These are phyloP conservation scores for Asteroscopus sphinx DNA, from an alignment of 2,888 invertebrate genomes.

Conservation along the genomic window DNA sequence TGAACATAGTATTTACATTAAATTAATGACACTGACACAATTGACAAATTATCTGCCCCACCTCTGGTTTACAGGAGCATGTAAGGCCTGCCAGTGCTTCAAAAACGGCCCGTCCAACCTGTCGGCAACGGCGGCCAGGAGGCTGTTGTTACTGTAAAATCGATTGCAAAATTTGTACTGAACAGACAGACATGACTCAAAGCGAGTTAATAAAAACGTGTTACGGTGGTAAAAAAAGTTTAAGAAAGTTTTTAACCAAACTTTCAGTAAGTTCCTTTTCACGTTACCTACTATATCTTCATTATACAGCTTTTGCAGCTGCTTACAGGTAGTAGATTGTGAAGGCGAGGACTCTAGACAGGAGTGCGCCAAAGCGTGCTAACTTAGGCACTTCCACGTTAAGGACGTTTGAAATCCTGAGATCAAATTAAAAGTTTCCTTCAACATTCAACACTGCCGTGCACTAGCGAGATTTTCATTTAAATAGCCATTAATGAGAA, in stretches of 20 bases:
- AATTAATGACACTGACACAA: too few relatives aligned
- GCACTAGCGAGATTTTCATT: slow-evolving; percentile 51
- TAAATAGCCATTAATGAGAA: slow-evolving; percentile 56
- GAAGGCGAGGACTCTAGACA: slow-evolving; percentile 48
- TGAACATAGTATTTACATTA: too few relatives aligned
- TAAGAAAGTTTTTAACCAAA: not conserved
- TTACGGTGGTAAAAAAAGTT: too few relatives aligned
- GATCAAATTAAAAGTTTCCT: slow-evolving; percentile 69
- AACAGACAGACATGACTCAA: too few relatives aligned
- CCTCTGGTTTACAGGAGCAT: too few relatives aligned
- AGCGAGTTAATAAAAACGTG: too few relatives aligned
- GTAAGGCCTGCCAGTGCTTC: too few relatives aligned
- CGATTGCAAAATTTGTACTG: too few relatives aligned
- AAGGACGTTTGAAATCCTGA: slow-evolving; percentile 63
- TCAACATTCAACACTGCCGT: slow-evolving; percentile 29
- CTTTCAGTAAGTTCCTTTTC: not conserved
- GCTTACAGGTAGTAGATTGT: slow-evolving; percentile 31
- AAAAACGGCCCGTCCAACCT: too few relatives aligned
- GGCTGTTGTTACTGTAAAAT: too few relatives aligned
- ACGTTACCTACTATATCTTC: not conserved
- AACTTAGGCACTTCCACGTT: slow-evolving; percentile 61
- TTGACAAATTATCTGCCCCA: too few relatives aligned
- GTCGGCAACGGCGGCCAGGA: too few relatives aligned
- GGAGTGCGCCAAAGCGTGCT: slow-evolving; percentile 62
- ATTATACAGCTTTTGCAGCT: slow-evolving; percentile 15